These are phyloP conservation scores for Allophyes oxyacanthae DNA, from an alignment of 2,888 invertebrate species.

Conservation along the genomic window DNA sequence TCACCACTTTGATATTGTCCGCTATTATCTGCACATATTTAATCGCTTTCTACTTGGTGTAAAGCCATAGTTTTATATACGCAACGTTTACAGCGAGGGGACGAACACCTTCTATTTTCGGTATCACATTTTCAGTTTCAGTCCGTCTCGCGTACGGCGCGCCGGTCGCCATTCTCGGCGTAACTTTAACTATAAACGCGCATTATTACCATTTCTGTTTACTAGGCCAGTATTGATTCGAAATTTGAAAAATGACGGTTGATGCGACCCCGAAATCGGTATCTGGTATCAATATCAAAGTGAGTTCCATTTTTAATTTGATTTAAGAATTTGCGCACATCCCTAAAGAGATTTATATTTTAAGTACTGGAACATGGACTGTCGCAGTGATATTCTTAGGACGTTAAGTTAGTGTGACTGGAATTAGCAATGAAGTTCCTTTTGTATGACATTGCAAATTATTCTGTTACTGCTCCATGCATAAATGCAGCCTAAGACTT, in stretches of 20 bases:
- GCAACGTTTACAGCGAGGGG: constrained; percentile 69
- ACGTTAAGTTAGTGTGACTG: constrained; percentile 31
- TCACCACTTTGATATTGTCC: constrained; percentile 5
- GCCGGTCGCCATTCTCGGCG: constrained; percentile 73
- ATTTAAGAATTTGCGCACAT: constrained; percentile 48
- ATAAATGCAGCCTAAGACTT: constrained; percentile 12
- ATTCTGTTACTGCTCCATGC: constrained; percentile 28
- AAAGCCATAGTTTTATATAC: constrained; percentile 60
- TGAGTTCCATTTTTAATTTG: constrained; percentile 66
- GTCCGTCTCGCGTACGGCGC: constrained; percentile 75
- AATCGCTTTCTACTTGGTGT: constrained; percentile 70
- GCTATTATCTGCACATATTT: constrained; percentile 57
- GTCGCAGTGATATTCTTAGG: constrained; percentile 36
- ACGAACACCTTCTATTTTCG: constrained; percentile 83
- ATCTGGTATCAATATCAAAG: constrained; percentile 85
- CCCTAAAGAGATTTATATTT: constrained; percentile 36
- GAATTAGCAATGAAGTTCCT: constrained; percentile 34
- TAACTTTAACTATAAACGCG: constrained; percentile 56
- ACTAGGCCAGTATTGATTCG: constrained; percentile 47
- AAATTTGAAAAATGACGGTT: constrained; percentile 72
- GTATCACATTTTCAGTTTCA: constrained; percentile 85
- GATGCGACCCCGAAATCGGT: constrained; percentile 73
- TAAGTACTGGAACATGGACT: constrained; percentile 27
- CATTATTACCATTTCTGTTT: constrained; percentile 54
- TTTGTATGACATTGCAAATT: constrained; percentile 33